A percentile compares a stretch with the other conserved stretches of the same genome.
Evolutionary conservation across 2,797 vertebrate genomes (phyloP).

Genomic region (Spinibarbus caldwelli): DNA sequence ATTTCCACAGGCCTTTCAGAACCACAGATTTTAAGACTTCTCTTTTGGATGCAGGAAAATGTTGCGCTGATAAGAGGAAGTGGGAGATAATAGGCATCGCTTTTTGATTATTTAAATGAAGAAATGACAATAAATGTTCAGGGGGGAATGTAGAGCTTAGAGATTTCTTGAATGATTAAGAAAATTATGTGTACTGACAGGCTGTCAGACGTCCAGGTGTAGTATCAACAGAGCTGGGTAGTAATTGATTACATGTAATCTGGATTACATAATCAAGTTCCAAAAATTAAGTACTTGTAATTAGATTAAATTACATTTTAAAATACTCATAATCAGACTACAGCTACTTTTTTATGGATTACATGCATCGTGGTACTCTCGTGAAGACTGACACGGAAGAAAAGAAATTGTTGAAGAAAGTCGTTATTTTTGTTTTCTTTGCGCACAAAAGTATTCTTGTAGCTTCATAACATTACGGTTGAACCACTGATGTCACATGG

Average conservation of each 20-base stretch:
- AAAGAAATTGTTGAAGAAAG: no score
- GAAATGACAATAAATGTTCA: constrained; percentile 17
- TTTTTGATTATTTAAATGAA: neutral
- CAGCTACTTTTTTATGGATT: no score
- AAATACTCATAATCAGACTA: no score
- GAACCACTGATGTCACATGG: neutral
- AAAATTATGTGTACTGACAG: constrained; percentile 43
- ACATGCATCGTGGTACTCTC: no score
- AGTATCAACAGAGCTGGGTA: no score
- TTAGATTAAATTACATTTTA: no score
- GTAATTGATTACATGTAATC: no score
- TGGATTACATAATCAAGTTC: no score
- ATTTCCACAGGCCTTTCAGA: constrained; percentile 31
- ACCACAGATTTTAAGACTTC: constrained; percentile 28
- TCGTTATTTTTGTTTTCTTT: no score
- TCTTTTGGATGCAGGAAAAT: neutral
- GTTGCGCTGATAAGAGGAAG: constrained; percentile 2
- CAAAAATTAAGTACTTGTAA: no score
- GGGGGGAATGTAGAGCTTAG: neutral
- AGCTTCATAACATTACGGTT: neutral
- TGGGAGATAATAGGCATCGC: neutral
- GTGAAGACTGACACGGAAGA: no score
- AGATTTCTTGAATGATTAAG: constrained; percentile 6
- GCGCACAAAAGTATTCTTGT: no score
- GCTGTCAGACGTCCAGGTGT: neutral